Evolutionary conservation across 2,888 invertebrate species (phyloP).

Genomic region (Glaucopsyche alexis): DNA sequence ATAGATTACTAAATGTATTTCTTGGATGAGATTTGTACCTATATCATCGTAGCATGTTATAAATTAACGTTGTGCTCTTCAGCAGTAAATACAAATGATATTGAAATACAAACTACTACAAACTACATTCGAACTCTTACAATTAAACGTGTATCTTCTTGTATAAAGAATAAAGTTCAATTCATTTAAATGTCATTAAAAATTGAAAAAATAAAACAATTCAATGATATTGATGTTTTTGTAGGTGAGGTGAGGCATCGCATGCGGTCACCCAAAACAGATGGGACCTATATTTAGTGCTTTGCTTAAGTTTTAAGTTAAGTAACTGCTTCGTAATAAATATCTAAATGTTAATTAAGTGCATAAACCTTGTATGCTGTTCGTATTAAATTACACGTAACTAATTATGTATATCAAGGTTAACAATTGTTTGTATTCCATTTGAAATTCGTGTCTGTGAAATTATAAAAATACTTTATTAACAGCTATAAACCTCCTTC

Average conservation of each 20-base stretch:
- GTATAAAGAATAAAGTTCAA: too few species aligned
- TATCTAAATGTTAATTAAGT: slow-evolving; percentile 30
- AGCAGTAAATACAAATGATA: too few species aligned
- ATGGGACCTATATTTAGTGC: not conserved
- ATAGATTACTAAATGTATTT: too few species aligned
- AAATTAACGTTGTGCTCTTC: too few species aligned
- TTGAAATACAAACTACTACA: too few species aligned
- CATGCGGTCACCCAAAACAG: not conserved
- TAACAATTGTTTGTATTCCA: not conserved
- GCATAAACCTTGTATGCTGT: slow-evolving; percentile 37
- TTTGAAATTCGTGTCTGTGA: slow-evolving; percentile 5
- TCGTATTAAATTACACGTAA: not conserved
- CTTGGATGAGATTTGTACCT: too few species aligned
- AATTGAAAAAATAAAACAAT: too few species aligned
- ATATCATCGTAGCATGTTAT: too few species aligned
- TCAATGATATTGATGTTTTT: too few species aligned
- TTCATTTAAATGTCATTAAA: too few species aligned
- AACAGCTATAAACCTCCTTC: slow-evolving; percentile 38
- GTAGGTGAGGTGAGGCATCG: not conserved
- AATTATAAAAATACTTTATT: not conserved
- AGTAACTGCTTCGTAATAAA: not conserved
- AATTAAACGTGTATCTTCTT: too few species aligned
- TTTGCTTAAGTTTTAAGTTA: not conserved
- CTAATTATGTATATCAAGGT: slow-evolving; percentile 28
- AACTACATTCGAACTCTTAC: too few species aligned